Evolutionary conservation across 2,113 vertebrate genomes (phyloP).

Genomic region (Scomber scombrus): DNA sequence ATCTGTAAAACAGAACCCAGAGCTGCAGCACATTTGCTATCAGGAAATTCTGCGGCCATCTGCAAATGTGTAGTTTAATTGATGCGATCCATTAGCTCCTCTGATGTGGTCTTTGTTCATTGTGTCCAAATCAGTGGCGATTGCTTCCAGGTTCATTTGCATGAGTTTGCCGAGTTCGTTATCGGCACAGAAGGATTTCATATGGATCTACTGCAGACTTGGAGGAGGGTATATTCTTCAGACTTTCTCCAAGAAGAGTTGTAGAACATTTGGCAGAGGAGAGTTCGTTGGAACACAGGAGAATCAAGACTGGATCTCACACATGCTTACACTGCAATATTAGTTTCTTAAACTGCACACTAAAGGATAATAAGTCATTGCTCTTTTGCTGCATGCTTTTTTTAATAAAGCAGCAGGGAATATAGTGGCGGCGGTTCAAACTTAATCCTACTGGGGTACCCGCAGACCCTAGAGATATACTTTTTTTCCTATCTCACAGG

Average conservation of each 20-base stretch:
- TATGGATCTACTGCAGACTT: slow-evolving; percentile 15
- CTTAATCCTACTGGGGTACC: too few species aligned
- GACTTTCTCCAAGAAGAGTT: slow-evolving; percentile 31
- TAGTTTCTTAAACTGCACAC: slow-evolving; percentile 7
- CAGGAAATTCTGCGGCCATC: slow-evolving; percentile 51
- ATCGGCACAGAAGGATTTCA: slow-evolving; percentile 22
- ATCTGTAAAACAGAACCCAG: slow-evolving; percentile 41
- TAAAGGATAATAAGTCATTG: not conserved
- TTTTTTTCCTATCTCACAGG: too few species aligned
- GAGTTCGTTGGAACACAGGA: slow-evolving; percentile 22
- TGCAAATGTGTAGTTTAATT: slow-evolving; percentile 59
- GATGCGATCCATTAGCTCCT: slow-evolving; percentile 61
- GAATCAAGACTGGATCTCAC: slow-evolving; percentile 29
- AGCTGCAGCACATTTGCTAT: slow-evolving; percentile 27
- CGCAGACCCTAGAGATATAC: too few species aligned
- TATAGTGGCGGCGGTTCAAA: not conserved
- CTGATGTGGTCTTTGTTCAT: slow-evolving; percentile 66
- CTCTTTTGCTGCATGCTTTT: slow-evolving; percentile 28
- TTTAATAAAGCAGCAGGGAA: slow-evolving; percentile 3
- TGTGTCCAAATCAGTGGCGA: slow-evolving; percentile 64
- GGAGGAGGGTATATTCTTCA: slow-evolving; percentile 13
- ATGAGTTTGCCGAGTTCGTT: slow-evolving; percentile 41
- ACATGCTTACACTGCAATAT: slow-evolving; percentile 36
- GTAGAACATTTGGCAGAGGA: slow-evolving; percentile 21
- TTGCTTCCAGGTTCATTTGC: slow-evolving; percentile 72